Evolutionary conservation across 2,113 vertebrate genomes (phyloP).

Genomic region (Otis tarda): DNA sequence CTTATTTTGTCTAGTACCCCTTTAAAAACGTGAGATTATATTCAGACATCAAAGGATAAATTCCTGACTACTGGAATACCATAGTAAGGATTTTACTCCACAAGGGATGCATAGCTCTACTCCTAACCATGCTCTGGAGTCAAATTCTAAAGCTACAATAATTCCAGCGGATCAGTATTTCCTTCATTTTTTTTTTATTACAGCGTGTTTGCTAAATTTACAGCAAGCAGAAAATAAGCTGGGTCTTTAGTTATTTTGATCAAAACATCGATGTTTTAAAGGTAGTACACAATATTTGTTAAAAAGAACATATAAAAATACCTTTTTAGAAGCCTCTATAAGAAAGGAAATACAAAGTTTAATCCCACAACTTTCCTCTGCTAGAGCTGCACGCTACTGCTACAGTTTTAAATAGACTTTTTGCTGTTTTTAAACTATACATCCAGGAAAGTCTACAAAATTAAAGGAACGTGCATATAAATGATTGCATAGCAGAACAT

Average conservation of each 20-base stretch:
- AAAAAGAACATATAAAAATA: slow-evolving; percentile 88
- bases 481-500: slow-evolving; percentile 86
- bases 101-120: slow-evolving; percentile 44
- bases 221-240: slow-evolving; percentile 85
- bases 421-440: slow-evolving; percentile 79
- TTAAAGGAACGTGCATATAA: slow-evolving; percentile 83
- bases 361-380: slow-evolving; percentile 83
- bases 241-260: slow-evolving; percentile 76
- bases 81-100: slow-evolving; percentile 35
- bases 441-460: slow-evolving; percentile 81
- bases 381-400: slow-evolving; percentile 80
- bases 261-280: slow-evolving; percentile 83
- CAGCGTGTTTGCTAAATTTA: slow-evolving; percentile 84
- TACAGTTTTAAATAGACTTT: slow-evolving; percentile 82
- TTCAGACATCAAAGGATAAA: neutral
- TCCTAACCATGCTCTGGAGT: slow-evolving; percentile 67
- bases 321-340: slow-evolving; percentile 84
- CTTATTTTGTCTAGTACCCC: slow-evolving; percentile 1
- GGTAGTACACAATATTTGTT: slow-evolving; percentile 83
- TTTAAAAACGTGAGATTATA: neutral
- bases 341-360: slow-evolving; percentile 87
- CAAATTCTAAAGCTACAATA: slow-evolving; percentile 77
- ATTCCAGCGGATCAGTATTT: slow-evolving; percentile 81
- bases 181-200: slow-evolving; percentile 85
- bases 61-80: slow-evolving; percentile 34